Evolutionary conservation across 1,140 invertebrate species (phyloP).

Genomic region (Panagrolaimus sp.): DNA sequence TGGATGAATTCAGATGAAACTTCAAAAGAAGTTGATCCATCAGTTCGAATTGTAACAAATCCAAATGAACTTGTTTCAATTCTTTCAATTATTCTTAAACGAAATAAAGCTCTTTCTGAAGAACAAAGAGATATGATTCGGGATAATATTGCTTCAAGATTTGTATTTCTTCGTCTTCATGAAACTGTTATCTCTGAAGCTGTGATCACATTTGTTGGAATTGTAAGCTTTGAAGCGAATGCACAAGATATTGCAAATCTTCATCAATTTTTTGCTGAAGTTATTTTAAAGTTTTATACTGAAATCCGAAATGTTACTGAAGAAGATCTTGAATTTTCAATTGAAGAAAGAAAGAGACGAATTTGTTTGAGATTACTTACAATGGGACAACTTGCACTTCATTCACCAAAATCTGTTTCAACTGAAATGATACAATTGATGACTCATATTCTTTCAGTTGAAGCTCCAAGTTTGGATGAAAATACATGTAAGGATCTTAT

Average conservation of each 20-base stretch:
- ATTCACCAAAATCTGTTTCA: neutral
- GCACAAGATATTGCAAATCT: neutral
- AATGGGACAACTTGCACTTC: neutral
- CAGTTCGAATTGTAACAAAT: neutral
- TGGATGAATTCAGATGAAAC: neutral
- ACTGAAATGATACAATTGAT: neutral
- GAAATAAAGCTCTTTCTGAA: neutral
- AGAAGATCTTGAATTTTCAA: neutral
- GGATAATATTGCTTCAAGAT: slow-evolving; percentile 8
- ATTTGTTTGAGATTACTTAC: neutral
- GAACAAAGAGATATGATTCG: neutral
- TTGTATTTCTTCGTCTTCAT: neutral
- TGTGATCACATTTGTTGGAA: slow-evolving; percentile 11
- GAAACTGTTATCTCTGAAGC: slow-evolving; percentile 5
- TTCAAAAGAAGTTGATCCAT: neutral
- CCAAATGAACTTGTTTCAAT: slow-evolving; percentile 10
- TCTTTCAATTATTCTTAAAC: slow-evolving; percentile 8
- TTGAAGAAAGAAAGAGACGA: neutral
- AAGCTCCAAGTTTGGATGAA: neutral
- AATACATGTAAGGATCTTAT: neutral
- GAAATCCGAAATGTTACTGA: neutral
- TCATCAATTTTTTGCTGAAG: neutral
- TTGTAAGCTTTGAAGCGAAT: neutral
- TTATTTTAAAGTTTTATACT: neutral
- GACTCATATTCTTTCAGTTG: neutral